Percentiles rank a stretch among this genome's conserved stretches.
These are phyloP conservation scores for Osmoderma eremita DNA, from an alignment of 2,888 invertebrate species.

Conservation along the genomic window DNA sequence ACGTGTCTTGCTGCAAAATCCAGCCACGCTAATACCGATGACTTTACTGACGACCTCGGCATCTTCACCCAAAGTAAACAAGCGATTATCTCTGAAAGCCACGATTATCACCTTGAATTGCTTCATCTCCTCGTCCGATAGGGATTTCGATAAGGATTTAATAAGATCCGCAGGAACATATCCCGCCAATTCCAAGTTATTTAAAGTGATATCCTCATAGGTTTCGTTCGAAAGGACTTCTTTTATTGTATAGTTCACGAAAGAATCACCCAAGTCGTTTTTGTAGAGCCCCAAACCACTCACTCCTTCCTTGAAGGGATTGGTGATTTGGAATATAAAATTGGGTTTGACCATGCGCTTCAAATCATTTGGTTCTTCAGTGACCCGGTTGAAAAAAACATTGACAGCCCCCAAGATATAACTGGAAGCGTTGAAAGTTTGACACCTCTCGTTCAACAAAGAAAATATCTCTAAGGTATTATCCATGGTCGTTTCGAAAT, in stretches of 20 bases:
- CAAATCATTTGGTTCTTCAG: constrained; percentile 25
- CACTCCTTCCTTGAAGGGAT: constrained; percentile 30
- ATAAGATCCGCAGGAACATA: constrained; percentile 35
- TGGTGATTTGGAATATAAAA: constrained; percentile 35
- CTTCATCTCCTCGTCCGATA: constrained; percentile 22
- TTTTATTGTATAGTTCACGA: constrained; percentile 31
- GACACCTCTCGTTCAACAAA: neutral
- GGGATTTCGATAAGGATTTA: neutral
- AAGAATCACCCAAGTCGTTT: neutral
- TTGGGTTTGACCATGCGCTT: constrained; percentile 12
- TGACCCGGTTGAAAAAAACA: constrained; percentile 36
- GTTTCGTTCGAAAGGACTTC: constrained; percentile 16
- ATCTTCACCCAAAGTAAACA: constrained; percentile 24
- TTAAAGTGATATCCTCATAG: constrained; percentile 1
- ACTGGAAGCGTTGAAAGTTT: constrained; percentile 27
- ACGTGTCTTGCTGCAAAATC: constrained; percentile 24
- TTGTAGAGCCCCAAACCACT: constrained; percentile 34
- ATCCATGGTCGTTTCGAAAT: constrained; percentile 27
- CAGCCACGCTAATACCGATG: constrained; percentile 23
- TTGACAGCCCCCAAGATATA: constrained; percentile 35
- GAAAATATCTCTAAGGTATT: constrained; percentile 27
- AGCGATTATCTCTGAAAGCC: constrained; percentile 9
- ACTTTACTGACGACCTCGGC: constrained; percentile 16
- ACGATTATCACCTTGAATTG: constrained; percentile 33
- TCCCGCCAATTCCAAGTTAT: constrained; percentile 34